Evolutionary conservation across 1,140 invertebrate genomes (phyloP).

Genomic region (Holcopasites calliopsidis): DNA sequence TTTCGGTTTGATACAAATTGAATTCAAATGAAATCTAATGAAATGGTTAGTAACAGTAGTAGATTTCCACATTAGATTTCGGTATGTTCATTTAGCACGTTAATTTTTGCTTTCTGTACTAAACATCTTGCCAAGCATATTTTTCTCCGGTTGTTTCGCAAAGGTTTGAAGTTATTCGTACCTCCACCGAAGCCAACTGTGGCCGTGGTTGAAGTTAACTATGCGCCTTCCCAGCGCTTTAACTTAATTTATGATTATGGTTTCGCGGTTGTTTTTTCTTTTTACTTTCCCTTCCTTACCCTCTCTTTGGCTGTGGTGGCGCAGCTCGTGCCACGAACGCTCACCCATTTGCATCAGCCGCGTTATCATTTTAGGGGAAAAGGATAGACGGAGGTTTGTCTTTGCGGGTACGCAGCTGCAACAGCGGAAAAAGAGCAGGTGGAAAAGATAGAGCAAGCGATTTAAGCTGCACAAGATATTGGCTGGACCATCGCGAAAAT

Average conservation of each 20-base stretch:
- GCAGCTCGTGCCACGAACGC: conserved; percentile 45
- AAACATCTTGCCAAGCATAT: conserved; percentile 47
- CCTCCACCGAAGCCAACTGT: conserved; percentile 50
- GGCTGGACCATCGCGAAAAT: too few relatives aligned
- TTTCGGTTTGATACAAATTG: too few relatives aligned
- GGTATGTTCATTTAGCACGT: too few relatives aligned
- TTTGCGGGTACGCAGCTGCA: conserved; percentile 16
- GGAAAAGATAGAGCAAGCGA: conserved; percentile 26
- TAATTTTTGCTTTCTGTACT: conserved; percentile 34
- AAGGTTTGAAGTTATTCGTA: conserved; percentile 57
- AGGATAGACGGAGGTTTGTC: conserved; percentile 48
- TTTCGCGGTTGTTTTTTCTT: conserved; percentile 59
- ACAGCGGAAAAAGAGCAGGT: not conserved
- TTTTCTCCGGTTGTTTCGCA: conserved; percentile 54
- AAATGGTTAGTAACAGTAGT: too few relatives aligned
- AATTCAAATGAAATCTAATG: too few relatives aligned
- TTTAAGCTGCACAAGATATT: conserved; percentile 40
- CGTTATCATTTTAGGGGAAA: conserved; percentile 57
- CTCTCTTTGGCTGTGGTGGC: conserved; percentile 21
- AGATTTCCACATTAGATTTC: too few relatives aligned
- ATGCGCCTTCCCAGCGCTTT: conserved; percentile 72
- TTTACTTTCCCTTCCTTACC: conserved; percentile 4
- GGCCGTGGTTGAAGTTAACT: conserved; percentile 52
- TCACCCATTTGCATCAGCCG: conserved; percentile 38
- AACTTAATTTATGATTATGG: conserved; percentile 75